Evolutionary conservation across 1,140 invertebrate species (phyloP).

Genomic region (Hormaphis cornu): DNA sequence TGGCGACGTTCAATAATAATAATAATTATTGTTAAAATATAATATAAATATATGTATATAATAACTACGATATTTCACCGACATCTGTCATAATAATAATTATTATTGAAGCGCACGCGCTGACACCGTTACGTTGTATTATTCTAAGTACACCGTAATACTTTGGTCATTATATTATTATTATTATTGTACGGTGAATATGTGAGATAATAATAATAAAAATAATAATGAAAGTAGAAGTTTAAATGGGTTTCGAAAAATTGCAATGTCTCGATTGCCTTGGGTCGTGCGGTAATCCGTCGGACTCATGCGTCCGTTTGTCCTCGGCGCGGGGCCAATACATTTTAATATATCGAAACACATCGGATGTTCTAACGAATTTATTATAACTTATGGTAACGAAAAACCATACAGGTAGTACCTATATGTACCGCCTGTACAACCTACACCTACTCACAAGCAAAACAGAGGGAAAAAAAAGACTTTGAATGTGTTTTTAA

Average conservation of each 20-base stretch:
- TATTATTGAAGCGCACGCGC: too few species aligned
- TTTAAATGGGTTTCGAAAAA: slow-evolving; percentile 19
- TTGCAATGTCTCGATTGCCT: not conserved
- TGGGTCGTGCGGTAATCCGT: not conserved
- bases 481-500: too few species aligned
- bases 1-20: too few species aligned
- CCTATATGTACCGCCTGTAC: too few species aligned
- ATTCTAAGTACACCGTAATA: not conserved
- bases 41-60: not conserved
- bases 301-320: not conserved
- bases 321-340: not conserved
- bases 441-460: too few species aligned
- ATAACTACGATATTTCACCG: not conserved
- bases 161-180: not conserved
- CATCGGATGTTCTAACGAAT: too few species aligned
- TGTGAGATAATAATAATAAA: too few species aligned
- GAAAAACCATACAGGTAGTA: too few species aligned
- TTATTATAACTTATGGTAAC: too few species aligned
- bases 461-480: too few species aligned
- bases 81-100: not conserved
- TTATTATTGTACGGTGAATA: not conserved
- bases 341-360: not conserved
- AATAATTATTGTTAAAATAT: not conserved
- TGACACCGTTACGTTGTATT: not conserved
- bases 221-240: slow-evolving; percentile 20